Evolutionary conservation across 2,888 invertebrate species (phyloP).

Genomic region (Anoncus sp.): DNA sequence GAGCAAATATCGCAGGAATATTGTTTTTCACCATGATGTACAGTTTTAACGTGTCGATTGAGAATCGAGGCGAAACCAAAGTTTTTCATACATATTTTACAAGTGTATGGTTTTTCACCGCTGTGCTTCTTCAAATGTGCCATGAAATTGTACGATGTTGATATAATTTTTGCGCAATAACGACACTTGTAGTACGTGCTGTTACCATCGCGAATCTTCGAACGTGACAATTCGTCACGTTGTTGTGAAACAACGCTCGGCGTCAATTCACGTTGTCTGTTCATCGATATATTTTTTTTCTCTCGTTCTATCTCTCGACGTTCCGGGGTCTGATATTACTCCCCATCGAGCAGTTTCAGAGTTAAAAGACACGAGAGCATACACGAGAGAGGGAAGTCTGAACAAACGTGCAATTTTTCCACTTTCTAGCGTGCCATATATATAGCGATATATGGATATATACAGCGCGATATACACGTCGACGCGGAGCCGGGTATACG

Average conservation of each 20-base stretch:
- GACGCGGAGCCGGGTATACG: background rate
- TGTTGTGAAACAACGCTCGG: conserved; percentile 10
- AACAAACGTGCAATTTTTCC: conserved; percentile 54
- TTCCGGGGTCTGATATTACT: conserved; percentile 32
- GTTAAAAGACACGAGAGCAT: conserved; percentile 28
- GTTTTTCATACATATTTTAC: conserved; percentile 77
- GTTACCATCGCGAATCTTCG: conserved; percentile 81
- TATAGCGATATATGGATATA: conserved; percentile 9
- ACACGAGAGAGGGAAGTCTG: conserved; percentile 27
- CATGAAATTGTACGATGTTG: conserved; percentile 84
- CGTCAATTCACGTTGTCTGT: conserved; percentile 14
- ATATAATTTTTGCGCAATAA: conserved; percentile 85
- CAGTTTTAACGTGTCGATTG: conserved; percentile 75
- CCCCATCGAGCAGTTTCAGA: conserved; percentile 23
- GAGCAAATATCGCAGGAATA: conserved; percentile 77
- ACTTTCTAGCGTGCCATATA: conserved; percentile 15
- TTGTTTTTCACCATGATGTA: conserved; percentile 74
- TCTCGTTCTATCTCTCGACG: background rate
- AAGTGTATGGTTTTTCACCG: conserved; percentile 73
- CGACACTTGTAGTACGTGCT: conserved; percentile 85
- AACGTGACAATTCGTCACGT: conserved; percentile 32
- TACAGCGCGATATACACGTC: conserved; percentile 7
- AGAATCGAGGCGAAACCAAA: conserved; percentile 77
- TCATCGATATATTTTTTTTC: background rate
- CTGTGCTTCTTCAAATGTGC: conserved; percentile 73